Conservation (phyloP, 2,797 vertebrate species). For the Enteromius unitaeniatus region DNA sequence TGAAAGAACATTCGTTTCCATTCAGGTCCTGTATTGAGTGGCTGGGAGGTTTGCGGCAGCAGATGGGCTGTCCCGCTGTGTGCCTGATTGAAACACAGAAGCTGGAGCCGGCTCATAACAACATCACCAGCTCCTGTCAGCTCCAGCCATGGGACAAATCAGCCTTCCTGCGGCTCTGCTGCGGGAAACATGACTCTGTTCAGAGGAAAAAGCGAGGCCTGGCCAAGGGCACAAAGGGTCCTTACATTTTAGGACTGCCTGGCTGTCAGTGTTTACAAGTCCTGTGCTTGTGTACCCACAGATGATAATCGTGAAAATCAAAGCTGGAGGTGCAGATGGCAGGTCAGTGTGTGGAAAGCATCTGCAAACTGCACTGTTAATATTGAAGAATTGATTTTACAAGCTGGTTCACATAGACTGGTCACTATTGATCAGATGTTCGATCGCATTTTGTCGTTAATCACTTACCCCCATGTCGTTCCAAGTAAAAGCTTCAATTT, state of each 20-base stretch:
- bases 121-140: conserved; percentile 86
- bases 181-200: conserved; percentile 59
- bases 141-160: conserved; percentile 84
- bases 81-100: conserved; percentile 95
- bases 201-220: conserved; percentile 64
- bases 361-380: background rate
- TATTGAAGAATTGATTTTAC: conserved; percentile 20
- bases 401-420: background rate
- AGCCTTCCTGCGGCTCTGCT: conserved; percentile 87
- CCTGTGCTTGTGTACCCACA: conserved; percentile 10
- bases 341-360: background rate
- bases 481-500: too few species aligned
- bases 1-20: conserved; percentile 59
- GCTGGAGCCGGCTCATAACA: conserved; percentile 94
- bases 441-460: background rate
- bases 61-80: conserved; percentile 94
- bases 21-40: conserved; percentile 67
- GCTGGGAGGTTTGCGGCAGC: conserved; percentile 84
- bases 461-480: too few species aligned
- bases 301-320: conserved; percentile 21
- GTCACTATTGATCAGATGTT: background rate
- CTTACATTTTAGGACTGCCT: conserved; percentile 31
- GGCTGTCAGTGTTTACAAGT: conserved; percentile 42
- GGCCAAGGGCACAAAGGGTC: conserved; percentile 48
- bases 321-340: conserved; percentile 39